Evolutionary conservation across 2,888 invertebrate genomes (phyloP).

Genomic region (Tiliacea citrago): DNA sequence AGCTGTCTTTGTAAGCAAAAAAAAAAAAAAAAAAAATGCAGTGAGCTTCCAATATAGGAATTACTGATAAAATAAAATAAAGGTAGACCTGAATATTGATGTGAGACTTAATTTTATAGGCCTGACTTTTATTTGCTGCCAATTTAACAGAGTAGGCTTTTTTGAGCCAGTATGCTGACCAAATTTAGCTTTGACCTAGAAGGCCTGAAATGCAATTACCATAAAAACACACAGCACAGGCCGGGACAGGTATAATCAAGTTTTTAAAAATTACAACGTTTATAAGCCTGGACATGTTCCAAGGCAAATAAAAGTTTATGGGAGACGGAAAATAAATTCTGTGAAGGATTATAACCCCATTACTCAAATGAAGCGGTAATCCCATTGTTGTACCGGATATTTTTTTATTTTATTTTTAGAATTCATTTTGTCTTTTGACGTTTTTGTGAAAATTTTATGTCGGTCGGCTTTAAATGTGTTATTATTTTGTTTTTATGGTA

Average conservation of each 20-base stretch:
- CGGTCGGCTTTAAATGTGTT: not conserved
- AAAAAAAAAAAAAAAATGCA: no score
- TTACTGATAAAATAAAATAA: not conserved
- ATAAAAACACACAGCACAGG: not conserved
- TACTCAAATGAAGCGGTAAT: constrained; percentile 68
- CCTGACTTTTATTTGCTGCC: not conserved
- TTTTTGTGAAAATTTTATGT: not conserved
- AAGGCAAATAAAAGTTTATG: constrained; percentile 65
- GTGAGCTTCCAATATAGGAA: not conserved
- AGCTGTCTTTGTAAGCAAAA: no score
- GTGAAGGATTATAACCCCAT: constrained; percentile 68
- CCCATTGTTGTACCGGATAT: constrained; percentile 50
- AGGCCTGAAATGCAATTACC: constrained; percentile 1
- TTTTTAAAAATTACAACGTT: constrained; percentile 48
- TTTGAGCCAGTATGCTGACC: not conserved
- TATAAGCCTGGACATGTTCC: constrained; percentile 48
- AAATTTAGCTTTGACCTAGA: not conserved
- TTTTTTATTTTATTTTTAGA: constrained; percentile 41
- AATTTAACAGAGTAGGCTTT: not conserved
- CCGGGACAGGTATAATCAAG: constrained; percentile 27
- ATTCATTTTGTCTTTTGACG: constrained; percentile 42
- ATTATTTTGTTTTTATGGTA: not conserved
- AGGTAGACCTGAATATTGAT: not conserved
- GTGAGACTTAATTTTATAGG: not conserved
- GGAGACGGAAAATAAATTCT: constrained; percentile 59